Evolutionary conservation across 1,140 invertebrate genomes (phyloP).

Genomic region (Caenorhabditis brenneri): DNA sequence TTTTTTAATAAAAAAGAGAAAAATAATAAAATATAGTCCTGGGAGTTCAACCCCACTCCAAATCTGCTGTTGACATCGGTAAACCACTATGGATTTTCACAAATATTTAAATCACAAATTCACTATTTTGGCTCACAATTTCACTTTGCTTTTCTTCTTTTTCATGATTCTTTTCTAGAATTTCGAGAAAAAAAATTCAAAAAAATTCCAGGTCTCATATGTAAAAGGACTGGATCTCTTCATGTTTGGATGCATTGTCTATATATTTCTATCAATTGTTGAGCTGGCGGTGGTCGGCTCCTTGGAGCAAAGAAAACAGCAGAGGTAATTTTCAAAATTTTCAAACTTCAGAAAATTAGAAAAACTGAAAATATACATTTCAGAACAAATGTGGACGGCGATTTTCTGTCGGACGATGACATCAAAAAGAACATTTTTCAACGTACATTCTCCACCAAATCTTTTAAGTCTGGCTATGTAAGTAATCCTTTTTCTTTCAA

Average conservation of each 20-base stretch:
- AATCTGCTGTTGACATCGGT: slow-evolving; percentile 13
- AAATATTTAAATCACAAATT: slow-evolving; percentile 2
- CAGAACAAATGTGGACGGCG: slow-evolving; percentile 42
- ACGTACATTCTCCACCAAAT: slow-evolving; percentile 54
- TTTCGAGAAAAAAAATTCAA: no score
- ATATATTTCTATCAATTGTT: slow-evolving; percentile 72
- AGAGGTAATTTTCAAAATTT: neutral
- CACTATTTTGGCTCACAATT: no score
- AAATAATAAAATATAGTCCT: neutral
- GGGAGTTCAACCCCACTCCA: slow-evolving; percentile 10
- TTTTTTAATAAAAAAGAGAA: no score
- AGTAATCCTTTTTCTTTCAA: neutral
- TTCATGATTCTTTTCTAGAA: no score
- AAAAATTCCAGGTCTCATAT: slow-evolving; percentile 69
- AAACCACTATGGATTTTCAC: neutral
- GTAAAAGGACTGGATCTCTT: slow-evolving; percentile 73
- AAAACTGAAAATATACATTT: neutral
- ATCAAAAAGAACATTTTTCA: slow-evolving; percentile 51
- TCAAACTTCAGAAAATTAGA: no score
- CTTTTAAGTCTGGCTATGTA: slow-evolving; percentile 49
- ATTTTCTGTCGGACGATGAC: slow-evolving; percentile 55
- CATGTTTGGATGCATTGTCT: slow-evolving; percentile 72
- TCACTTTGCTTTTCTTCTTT: no score
- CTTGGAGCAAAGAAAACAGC: slow-evolving; percentile 56
- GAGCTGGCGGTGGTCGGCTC: slow-evolving; percentile 73